A percentile compares a stretch with the other conserved stretches of the same genome.
These are phyloP conservation scores for Trissolcus japonicus DNA, from an alignment of 2,888 invertebrate species.

Conservation along the genomic window DNA sequence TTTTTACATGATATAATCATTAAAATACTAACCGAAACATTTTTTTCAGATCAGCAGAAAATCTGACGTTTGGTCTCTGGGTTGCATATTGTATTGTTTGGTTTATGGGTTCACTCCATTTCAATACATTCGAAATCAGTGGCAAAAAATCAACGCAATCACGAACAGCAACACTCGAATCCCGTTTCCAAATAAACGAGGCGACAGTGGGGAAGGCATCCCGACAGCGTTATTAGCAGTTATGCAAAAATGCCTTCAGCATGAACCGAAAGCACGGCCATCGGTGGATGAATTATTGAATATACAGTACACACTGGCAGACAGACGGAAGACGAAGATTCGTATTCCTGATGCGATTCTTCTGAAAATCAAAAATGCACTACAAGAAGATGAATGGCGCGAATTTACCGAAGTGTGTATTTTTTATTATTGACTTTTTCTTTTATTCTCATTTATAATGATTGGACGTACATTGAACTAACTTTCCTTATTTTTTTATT, in stretches of 20 bases:
- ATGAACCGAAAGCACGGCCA: slow-evolving; percentile 85
- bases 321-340: slow-evolving; percentile 23
- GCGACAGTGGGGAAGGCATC: slow-evolving; percentile 75
- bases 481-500: neutral
- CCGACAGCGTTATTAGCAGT: slow-evolving; percentile 81
- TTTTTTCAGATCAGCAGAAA: slow-evolving; percentile 87
- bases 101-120: slow-evolving; percentile 95
- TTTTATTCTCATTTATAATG: neutral
- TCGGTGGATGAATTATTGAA: slow-evolving; percentile 84
- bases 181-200: slow-evolving; percentile 80
- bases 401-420: slow-evolving; percentile 66
- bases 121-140: slow-evolving; percentile 84
- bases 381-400: slow-evolving; percentile 71
- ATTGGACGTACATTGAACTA: neutral
- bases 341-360: slow-evolving; percentile 17
- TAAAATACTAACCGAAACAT: neutral
- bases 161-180: slow-evolving; percentile 85
- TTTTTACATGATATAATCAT: neutral
- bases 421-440: neutral
- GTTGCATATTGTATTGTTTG: slow-evolving; percentile 96
- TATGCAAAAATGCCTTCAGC: slow-evolving; percentile 84
- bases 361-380: slow-evolving; percentile 66
- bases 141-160: slow-evolving; percentile 87
- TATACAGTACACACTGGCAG: slow-evolving; percentile 74
- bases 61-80: slow-evolving; percentile 98